These are phyloP conservation scores for Montipora capricornis DNA, from an alignment of 64 coral and sea anemone species.

Conservation along the genomic window DNA sequence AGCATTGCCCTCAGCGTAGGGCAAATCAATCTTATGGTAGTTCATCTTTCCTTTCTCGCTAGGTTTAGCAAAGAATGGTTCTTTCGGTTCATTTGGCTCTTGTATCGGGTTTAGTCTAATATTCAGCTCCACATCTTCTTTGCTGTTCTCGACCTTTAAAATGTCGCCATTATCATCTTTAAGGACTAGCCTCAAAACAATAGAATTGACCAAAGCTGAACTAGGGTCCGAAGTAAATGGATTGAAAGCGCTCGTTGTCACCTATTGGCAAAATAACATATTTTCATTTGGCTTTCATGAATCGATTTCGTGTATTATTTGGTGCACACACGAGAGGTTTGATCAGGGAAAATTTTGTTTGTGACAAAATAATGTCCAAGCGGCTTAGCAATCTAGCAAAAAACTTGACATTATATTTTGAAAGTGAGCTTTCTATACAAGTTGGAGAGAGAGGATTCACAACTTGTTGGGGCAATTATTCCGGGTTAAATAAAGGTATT, in stretches of 20 bases:
- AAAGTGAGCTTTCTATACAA: too few species aligned
- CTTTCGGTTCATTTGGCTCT: background rate
- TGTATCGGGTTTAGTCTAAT: slow-evolving; percentile 8
- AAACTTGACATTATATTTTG: too few species aligned
- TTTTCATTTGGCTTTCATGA: slow-evolving; percentile 2
- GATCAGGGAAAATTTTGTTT: too few species aligned
- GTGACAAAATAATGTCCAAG: too few species aligned
- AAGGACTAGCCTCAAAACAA: slow-evolving; percentile 68
- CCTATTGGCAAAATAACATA: slow-evolving; percentile 38
- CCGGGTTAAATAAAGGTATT: too few species aligned
- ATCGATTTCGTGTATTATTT: slow-evolving; percentile 52
- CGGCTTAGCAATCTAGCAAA: too few species aligned
- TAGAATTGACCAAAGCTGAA: slow-evolving; percentile 32
- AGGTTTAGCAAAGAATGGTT: slow-evolving; percentile 59
- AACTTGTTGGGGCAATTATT: too few species aligned
- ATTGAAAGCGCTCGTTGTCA: slow-evolving; percentile 63
- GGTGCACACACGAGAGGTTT: background rate
- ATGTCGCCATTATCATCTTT: slow-evolving; percentile 53
- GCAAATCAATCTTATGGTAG: slow-evolving; percentile 39
- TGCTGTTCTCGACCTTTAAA: slow-evolving; percentile 19
- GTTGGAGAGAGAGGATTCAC: too few species aligned
- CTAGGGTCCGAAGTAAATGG: slow-evolving; percentile 84
- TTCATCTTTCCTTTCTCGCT: slow-evolving; percentile 68
- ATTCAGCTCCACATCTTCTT: slow-evolving; percentile 48
- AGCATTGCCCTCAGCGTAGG: background rate